phyloP scores from a whole-genome alignment of 2,888 invertebrate genomes.

The Lepetodrilus schrolli region DNA sequence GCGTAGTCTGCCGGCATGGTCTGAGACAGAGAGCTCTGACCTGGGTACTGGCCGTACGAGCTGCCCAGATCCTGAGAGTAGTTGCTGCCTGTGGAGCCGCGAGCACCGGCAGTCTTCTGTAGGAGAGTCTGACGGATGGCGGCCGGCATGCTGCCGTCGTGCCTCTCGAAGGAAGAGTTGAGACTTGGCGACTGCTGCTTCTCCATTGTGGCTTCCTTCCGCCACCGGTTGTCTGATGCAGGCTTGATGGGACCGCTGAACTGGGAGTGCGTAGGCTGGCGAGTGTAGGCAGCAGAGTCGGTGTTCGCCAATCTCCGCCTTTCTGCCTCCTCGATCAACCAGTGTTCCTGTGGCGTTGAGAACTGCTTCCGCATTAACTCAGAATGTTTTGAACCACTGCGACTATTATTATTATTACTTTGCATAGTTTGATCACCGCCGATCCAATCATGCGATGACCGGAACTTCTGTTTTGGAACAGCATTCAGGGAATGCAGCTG shows the following conservation, averaged over 20 bases:
- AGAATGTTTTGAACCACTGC: conserved; percentile 45
- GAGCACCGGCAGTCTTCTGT: conserved; percentile 46
- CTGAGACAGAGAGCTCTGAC: conserved; percentile 44
- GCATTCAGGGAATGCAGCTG: conserved; percentile 64
- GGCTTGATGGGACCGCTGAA: conserved; percentile 53
- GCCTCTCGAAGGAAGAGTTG: not conserved
- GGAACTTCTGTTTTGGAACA: conserved; percentile 61
- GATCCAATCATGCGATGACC: conserved; percentile 49
- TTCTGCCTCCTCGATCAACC: conserved; percentile 95
- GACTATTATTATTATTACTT: conserved; percentile 24
- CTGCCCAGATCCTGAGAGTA: conserved; percentile 34
- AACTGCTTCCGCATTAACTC: conserved; percentile 55
- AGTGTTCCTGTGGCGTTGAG: conserved; percentile 80
- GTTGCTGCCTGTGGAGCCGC: conserved; percentile 33
- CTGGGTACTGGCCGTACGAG: not conserved
- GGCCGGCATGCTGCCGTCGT: conserved; percentile 40
- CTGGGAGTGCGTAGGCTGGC: conserved; percentile 23
- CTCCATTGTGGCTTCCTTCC: conserved; percentile 43
- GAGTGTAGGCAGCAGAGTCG: not conserved
- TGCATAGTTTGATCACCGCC: conserved; percentile 20
- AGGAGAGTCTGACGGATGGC: conserved; percentile 47
- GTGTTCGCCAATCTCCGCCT: conserved; percentile 74
- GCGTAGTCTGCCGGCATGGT: conserved; percentile 54
- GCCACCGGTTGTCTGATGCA: conserved; percentile 54
- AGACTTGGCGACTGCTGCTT: not conserved